Conservation (phyloP, 1,140 invertebrate genomes). For the Campoletis sonorensis region DNA sequence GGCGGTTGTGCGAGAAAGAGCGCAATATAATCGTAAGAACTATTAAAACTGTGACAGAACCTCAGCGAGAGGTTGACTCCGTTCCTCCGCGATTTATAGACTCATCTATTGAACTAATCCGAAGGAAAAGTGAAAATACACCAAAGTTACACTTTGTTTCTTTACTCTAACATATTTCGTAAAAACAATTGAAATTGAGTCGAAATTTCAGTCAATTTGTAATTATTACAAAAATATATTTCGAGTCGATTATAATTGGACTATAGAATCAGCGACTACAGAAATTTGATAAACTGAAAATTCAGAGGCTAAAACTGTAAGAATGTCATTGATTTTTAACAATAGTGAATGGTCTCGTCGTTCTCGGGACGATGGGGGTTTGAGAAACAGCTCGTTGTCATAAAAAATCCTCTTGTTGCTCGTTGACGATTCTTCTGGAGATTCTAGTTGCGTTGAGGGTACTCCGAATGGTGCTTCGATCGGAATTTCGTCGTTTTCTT, state of each 20-base stretch:
- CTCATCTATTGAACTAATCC: too few species aligned
- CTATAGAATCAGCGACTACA: too few species aligned
- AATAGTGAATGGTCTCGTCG: neutral
- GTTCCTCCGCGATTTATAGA: too few species aligned
- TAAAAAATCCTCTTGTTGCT: conserved; percentile 72
- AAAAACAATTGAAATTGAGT: too few species aligned
- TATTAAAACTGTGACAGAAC: neutral
- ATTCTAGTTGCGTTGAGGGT: conserved; percentile 71
- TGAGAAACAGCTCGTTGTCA: conserved; percentile 42
- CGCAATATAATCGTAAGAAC: neutral
- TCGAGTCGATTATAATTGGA: too few species aligned
- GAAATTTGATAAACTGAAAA: neutral
- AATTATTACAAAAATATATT: neutral
- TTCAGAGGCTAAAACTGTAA: neutral
- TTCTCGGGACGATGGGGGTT: neutral
- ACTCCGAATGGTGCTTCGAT: conserved; percentile 75
- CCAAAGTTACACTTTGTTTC: too few species aligned
- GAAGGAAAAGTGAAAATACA: too few species aligned
- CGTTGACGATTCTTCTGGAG: conserved; percentile 71
- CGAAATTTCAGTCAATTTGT: neutral
- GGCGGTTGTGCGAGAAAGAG: neutral
- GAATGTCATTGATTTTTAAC: neutral
- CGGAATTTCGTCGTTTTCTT: conserved; percentile 69
- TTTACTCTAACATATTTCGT: too few species aligned
- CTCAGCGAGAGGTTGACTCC: too few species aligned